phyloP scores from a whole-genome alignment of 2,888 invertebrate species.

The Amphipoea lucens region DNA sequence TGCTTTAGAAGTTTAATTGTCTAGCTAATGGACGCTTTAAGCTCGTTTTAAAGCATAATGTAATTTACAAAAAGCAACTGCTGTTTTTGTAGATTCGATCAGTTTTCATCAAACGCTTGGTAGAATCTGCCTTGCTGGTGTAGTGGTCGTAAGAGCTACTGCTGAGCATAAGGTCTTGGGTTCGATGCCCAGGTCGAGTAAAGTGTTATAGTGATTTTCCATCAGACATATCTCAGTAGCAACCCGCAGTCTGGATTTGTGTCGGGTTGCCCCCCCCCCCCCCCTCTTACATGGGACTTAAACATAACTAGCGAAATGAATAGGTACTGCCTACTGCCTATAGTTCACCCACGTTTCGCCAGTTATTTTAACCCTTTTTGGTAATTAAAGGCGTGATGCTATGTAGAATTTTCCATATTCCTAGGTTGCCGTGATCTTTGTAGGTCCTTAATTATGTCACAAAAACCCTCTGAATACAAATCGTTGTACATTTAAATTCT shows the following conservation, averaged over 20 bases:
- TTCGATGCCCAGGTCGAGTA: neutral
- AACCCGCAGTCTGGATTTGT: neutral
- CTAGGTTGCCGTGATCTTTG: neutral
- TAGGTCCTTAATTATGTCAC: neutral
- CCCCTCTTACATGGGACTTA: neutral
- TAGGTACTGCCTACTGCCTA: no score
- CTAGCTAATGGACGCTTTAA: neutral
- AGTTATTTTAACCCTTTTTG: neutral
- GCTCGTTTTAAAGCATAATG: neutral
- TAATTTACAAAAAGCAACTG: neutral
- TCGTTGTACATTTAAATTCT: constrained; percentile 6
- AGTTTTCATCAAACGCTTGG: neutral
- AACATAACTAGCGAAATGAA: neutral
- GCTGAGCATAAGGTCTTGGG: neutral
- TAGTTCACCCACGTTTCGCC: no score
- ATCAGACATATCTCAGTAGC: neutral
- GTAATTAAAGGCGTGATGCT: no score
- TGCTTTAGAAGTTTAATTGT: neutral
- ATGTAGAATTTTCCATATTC: neutral
- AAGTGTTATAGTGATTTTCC: neutral
- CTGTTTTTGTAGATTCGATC: neutral
- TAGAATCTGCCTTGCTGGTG: neutral
- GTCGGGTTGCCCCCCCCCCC: neutral
- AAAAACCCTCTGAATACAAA: neutral
- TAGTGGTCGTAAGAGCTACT: neutral